Evolutionary conservation across 2,797 vertebrate species (phyloP).

Genomic region (Forpus xanthops): DNA sequence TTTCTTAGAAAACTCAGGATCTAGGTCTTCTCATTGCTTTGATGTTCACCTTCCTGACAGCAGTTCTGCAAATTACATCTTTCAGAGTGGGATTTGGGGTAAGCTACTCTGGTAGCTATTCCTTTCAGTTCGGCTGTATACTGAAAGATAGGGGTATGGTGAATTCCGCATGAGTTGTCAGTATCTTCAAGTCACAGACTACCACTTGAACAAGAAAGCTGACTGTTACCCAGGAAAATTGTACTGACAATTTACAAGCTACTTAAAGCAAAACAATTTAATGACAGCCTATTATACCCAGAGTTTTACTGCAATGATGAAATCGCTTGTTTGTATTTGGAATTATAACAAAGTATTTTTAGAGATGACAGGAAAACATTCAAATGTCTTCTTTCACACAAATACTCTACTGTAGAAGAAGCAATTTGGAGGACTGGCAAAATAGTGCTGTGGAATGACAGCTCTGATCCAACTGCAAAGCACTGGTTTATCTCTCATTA

Average conservation of each 20-base stretch:
- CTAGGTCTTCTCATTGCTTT: not conserved
- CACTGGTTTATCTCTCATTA: not conserved
- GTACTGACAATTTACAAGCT: not conserved
- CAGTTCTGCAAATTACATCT: not conserved
- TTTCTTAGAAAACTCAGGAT: not conserved
- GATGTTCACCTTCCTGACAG: not conserved
- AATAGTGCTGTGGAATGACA: not conserved
- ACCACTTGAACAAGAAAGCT: not conserved
- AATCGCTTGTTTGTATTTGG: not conserved
- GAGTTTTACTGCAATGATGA: not conserved
- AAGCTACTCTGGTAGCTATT: not conserved
- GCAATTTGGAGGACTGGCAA: not conserved
- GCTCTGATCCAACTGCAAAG: not conserved
- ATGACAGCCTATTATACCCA: not conserved
- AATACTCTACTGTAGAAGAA: not conserved
- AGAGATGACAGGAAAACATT: not conserved
- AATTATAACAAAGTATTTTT: not conserved
- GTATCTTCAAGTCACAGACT: not conserved
- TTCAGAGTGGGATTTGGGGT: not conserved
- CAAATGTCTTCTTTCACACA: not conserved
- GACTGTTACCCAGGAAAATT: not conserved
- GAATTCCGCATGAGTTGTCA: not conserved
- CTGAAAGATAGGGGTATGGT: not conserved
- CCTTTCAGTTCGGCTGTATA: not conserved
- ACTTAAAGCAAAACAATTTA: not conserved